Conservation (phyloP, 2,797 vertebrate genomes). For the Huso huso region DNA sequence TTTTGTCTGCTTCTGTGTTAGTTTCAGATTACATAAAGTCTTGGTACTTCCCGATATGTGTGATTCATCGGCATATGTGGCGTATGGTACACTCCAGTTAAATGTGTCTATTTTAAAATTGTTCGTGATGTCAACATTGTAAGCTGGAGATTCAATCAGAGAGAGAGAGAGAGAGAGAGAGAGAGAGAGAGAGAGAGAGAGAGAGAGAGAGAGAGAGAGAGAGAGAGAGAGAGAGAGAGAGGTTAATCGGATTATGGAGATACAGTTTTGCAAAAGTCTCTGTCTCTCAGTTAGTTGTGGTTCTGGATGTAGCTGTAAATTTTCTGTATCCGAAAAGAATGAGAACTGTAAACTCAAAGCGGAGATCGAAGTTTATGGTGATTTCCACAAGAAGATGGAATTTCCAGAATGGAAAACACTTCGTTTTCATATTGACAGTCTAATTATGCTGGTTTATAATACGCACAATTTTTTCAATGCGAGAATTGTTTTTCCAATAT, state of each 20-base stretch:
- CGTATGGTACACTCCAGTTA: slow-evolving; percentile 10
- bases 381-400: no score
- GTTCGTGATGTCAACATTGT: slow-evolving; percentile 35
- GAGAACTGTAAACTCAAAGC: no score
- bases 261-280: slow-evolving; percentile 38
- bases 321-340: neutral
- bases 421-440: no score
- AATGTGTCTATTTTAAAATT: slow-evolving; percentile 21
- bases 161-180: slow-evolving; percentile 8
- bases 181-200: slow-evolving; percentile 3
- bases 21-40: no score
- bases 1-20: no score
- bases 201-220: slow-evolving; percentile 10
- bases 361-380: no score
- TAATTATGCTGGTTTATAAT: no score
- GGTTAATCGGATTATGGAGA: slow-evolving; percentile 71
- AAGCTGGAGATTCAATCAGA: slow-evolving; percentile 33
- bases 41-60: no score
- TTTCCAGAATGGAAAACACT: no score
- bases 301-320: slow-evolving; percentile 19
- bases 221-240: slow-evolving; percentile 31
- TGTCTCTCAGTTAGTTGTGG: slow-evolving; percentile 33
- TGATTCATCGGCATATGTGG: no score
- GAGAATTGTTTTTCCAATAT: no score
- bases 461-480: no score